Conservation (phyloP, 2,888 invertebrate species). For the Pseudococcus longispinus region DNA sequence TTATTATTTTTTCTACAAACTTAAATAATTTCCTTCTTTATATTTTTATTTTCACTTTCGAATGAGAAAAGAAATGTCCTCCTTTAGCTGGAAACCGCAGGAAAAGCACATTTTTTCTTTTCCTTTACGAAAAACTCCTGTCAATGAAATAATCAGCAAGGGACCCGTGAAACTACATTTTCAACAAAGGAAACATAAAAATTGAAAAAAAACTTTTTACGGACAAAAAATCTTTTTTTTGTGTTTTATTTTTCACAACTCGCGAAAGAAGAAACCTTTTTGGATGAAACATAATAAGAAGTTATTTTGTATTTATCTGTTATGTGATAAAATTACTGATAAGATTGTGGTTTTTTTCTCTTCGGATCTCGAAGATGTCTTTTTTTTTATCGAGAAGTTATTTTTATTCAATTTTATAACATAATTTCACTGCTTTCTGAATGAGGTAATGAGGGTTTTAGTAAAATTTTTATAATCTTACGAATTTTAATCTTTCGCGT, state of each 20-base stretch:
- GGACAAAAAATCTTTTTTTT: background rate
- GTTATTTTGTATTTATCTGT: background rate
- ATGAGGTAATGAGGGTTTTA: too few species aligned
- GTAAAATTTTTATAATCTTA: too few species aligned
- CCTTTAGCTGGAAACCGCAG: background rate
- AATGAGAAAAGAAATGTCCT: background rate
- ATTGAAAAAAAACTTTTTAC: background rate
- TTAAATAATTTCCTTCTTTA: conserved; percentile 8
- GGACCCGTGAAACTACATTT: background rate
- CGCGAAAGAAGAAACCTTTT: too few species aligned
- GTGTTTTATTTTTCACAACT: too few species aligned
- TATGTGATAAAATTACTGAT: background rate
- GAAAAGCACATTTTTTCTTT: background rate
- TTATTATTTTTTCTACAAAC: background rate
- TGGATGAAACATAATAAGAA: background rate
- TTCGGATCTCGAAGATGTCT: background rate
- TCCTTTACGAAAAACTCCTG: background rate
- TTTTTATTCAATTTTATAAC: background rate
- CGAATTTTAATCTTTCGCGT: too few species aligned
- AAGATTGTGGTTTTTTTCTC: background rate
- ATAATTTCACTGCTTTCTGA: too few species aligned
- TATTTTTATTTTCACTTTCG: background rate
- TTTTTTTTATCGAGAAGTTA: background rate
- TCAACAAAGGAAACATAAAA: conserved; percentile 16
- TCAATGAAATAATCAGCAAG: conserved; percentile 3